Evolutionary conservation across 2,888 invertebrate species (phyloP).

Genomic region (Aplocera efformata): DNA sequence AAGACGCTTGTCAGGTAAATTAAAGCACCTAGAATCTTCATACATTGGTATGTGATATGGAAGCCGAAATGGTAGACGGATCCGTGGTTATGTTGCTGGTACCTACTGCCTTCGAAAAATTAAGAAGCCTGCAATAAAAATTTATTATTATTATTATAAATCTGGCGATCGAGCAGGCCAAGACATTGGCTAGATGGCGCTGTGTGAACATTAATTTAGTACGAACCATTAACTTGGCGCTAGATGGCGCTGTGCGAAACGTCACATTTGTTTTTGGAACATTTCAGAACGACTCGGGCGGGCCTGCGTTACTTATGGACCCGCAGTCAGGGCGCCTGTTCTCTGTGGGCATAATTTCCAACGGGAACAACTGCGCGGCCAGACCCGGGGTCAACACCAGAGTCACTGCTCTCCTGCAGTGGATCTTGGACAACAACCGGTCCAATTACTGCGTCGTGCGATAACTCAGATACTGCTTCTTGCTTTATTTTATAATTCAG

Average conservation of each 20-base stretch:
- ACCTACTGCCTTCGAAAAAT: too few species aligned
- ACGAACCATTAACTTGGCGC: too few species aligned
- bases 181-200: too few species aligned
- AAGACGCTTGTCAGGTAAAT: conserved; percentile 81
- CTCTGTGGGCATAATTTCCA: conserved; percentile 76
- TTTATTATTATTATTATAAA: too few species aligned
- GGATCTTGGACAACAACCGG: conserved; percentile 69
- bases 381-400: conserved; percentile 76
- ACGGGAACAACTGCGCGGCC: conserved; percentile 46
- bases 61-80: too few species aligned
- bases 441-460: conserved; percentile 7
- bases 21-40: background rate
- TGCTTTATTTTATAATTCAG: too few species aligned
- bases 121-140: too few species aligned
- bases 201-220: too few species aligned
- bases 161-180: too few species aligned
- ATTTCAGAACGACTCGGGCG: conserved; percentile 76
- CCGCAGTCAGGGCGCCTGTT: conserved; percentile 48
- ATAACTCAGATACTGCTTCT: too few species aligned
- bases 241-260: too few species aligned
- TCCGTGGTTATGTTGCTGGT: too few species aligned
- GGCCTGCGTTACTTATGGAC: conserved; percentile 78
- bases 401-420: conserved; percentile 73
- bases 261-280: background rate
- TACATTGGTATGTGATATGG: background rate